These are phyloP conservation scores for Acanthornis magna DNA, from an alignment of 2,797 vertebrate species.

Conservation along the genomic window DNA sequence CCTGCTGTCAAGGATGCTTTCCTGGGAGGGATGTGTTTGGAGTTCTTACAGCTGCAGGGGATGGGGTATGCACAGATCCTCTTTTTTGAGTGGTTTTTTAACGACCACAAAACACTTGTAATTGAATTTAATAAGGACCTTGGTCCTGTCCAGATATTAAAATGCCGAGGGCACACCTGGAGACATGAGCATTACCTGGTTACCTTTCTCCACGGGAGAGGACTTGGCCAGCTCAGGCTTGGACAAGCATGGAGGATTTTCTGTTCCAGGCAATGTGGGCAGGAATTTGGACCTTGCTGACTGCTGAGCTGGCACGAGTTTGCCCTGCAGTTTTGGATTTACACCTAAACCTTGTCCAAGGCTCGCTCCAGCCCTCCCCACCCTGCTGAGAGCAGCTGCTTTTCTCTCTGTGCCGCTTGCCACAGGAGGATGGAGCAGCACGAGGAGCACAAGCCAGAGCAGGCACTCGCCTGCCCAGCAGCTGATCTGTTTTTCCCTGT, in stretches of 20 bases:
- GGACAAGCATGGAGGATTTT: neutral
- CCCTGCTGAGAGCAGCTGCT: neutral
- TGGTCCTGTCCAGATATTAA: neutral
- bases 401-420: neutral
- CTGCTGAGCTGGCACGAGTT: neutral
- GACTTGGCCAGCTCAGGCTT: accelerated
- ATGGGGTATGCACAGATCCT: accelerated
- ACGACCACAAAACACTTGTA: neutral
- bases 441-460: neutral
- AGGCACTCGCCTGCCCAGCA: accelerated
- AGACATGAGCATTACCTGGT: neutral
- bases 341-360: neutral
- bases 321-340: neutral
- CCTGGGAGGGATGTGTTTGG: neutral
- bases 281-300: neutral
- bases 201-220: neutral
- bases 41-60: neutral
- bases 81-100: neutral
- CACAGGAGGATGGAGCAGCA: neutral
- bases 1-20: neutral
- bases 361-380: neutral
- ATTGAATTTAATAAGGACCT: neutral
- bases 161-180: neutral
- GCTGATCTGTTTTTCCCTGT: neutral
- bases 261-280: accelerated